Percentiles rank a stretch among this genome's conserved stretches.
These are phyloP conservation scores for Dasyornis broadbenti DNA, from an alignment of 2,113 vertebrate species.

Conservation along the genomic window DNA sequence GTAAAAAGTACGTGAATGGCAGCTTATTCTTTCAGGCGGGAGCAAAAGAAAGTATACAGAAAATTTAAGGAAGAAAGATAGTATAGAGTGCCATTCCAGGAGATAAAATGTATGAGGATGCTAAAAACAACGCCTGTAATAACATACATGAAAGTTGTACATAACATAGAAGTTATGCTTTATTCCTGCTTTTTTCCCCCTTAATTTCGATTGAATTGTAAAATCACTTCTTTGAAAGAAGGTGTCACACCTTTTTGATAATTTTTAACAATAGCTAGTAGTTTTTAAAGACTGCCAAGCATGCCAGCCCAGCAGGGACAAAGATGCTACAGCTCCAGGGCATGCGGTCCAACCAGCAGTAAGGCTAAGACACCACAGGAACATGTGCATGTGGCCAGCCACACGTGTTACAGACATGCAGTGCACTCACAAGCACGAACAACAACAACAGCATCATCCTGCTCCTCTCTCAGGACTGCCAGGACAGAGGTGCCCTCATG, in stretches of 20 bases:
- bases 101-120: background rate
- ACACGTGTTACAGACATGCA: background rate
- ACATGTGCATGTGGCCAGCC: too few species aligned
- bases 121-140: background rate
- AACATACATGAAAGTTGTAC: background rate
- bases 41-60: background rate
- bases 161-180: background rate
- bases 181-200: background rate
- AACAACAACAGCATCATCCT: background rate
- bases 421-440: background rate
- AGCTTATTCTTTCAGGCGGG: background rate
- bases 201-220: background rate
- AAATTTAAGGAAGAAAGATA: background rate
- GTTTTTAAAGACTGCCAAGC: background rate
- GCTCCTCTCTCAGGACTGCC: background rate
- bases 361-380: background rate
- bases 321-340: background rate
- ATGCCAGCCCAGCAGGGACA: rapidly evolving
- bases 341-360: rapidly evolving
- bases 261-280: background rate
- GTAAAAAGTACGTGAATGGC: background rate
- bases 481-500: background rate
- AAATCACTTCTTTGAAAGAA: background rate
- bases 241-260: rapidly evolving
- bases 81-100: background rate